Conservation (phyloP, 2,888 invertebrate species). For the Watsonalla cultraria region DNA sequence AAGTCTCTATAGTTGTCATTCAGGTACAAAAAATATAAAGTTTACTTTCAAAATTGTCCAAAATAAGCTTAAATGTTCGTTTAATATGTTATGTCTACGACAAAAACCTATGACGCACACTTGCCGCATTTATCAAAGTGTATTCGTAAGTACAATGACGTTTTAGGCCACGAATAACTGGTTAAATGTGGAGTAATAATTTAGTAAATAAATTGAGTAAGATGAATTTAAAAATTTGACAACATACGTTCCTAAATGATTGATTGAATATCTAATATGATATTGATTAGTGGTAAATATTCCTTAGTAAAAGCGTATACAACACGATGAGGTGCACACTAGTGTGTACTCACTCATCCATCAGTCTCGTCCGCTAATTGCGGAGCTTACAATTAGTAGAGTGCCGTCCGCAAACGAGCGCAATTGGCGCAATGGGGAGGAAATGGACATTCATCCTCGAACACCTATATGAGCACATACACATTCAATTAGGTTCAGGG, state of each 20-base stretch:
- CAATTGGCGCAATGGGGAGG: constrained; percentile 74
- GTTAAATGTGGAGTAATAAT: background rate
- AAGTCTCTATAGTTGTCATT: constrained; percentile 16
- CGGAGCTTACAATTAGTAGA: constrained; percentile 64
- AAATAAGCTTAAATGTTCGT: too few species aligned
- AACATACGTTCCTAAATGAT: background rate
- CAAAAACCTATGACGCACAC: background rate
- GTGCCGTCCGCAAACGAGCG: constrained; percentile 63
- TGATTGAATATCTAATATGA: background rate
- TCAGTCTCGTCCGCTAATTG: constrained; percentile 57
- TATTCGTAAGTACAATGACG: background rate
- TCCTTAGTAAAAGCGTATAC: constrained; percentile 5
- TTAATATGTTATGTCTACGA: too few species aligned
- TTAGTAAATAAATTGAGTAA: background rate
- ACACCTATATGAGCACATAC: constrained; percentile 34
- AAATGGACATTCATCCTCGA: constrained; percentile 62
- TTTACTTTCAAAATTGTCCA: background rate
- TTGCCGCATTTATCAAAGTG: background rate
- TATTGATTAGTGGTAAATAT: background rate
- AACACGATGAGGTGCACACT: constrained; percentile 38
- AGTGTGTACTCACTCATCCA: constrained; percentile 27
- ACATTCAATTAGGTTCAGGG: constrained; percentile 13
- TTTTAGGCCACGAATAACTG: background rate
- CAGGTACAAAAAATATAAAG: too few species aligned
- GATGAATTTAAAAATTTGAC: background rate